Evolutionary conservation across 64 coral and sea anemone genomes (phyloP), one percentile per base, ranked within the genome.

Genomic region (Platygyra sinensis): DNA sequence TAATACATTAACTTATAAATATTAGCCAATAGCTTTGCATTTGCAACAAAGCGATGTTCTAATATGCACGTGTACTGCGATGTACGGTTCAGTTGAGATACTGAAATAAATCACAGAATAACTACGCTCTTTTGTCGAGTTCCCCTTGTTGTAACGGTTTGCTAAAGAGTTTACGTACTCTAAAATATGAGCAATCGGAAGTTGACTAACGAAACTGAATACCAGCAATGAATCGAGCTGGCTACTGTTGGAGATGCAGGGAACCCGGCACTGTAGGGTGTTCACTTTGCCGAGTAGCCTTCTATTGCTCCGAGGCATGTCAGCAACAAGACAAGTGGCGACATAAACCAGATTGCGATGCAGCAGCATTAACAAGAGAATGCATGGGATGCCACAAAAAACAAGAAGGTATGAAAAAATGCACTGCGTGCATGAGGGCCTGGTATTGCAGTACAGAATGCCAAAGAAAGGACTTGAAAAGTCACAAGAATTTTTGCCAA

Each of bases 271-370:
- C 39, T 88, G 59, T 31, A 16, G 52, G 27, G 5, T 88, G 86
- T 62, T 75, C 86, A 24, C 86, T 72, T 13, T 88, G 86, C 33
- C 54, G 36, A 88, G 67, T 88, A 25, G 86, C 86, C 13, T 75
- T 60, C 51, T 88, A 88, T 10, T 88, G 86, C 59, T 38, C 72
- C 46, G 85, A 91, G 55, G 18, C 30, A 36, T 91, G 89, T 51
- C 89, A 91, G 80, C 76, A 74, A 24, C 69, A 80, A 39, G 89
- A 91, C 33, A 90, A 74, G 32, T 90, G 89, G 78, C 27, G 89
- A 74, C 89, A 90, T 52, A 73, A 90, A 54, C 78, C 72, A 11
- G 67, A 90, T 10, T 90, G 89, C 62, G 79, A 90, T 16, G 52
- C 78, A 1, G 89, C 89, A 42, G 60, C 31, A 59, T 7, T 91